Conservation (phyloP, 2,113 vertebrate species). For the Choloepus hoffmanni region DNA sequence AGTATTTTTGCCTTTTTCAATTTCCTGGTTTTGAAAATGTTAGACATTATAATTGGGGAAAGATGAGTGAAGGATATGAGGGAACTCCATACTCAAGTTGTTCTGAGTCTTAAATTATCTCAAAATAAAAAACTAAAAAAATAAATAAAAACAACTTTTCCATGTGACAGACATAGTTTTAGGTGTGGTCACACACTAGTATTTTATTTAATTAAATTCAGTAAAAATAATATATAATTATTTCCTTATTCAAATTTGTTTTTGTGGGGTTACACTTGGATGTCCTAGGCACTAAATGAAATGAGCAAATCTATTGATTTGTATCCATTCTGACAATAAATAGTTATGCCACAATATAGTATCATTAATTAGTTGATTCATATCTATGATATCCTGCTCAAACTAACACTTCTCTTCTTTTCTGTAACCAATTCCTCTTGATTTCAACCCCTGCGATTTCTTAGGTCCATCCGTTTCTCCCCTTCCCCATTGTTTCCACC, state of each 20-base stretch:
- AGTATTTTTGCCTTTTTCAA: background rate
- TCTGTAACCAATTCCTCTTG: background rate
- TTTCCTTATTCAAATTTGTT: background rate
- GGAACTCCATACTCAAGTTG: background rate
- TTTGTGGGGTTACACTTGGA: background rate
- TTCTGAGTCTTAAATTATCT: background rate
- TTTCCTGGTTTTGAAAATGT: background rate
- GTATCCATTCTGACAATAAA: background rate
- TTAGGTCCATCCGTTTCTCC: background rate
- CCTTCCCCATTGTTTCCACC: background rate
- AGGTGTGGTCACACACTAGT: background rate
- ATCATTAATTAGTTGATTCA: background rate
- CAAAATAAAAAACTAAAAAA: background rate
- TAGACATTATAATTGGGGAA: background rate
- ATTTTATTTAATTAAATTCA: background rate
- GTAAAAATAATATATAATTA: background rate
- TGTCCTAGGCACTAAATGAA: background rate
- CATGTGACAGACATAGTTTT: background rate
- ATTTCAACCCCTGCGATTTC: background rate
- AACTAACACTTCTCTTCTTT: background rate
- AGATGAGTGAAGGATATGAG: fast-evolving
- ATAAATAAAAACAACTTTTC: background rate
- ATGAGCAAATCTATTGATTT: background rate
- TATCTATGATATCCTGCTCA: background rate
- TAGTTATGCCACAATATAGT: background rate